Conservation (phyloP, 1,140 invertebrate species). For the Pseudomyrmex gracilis region DNA sequence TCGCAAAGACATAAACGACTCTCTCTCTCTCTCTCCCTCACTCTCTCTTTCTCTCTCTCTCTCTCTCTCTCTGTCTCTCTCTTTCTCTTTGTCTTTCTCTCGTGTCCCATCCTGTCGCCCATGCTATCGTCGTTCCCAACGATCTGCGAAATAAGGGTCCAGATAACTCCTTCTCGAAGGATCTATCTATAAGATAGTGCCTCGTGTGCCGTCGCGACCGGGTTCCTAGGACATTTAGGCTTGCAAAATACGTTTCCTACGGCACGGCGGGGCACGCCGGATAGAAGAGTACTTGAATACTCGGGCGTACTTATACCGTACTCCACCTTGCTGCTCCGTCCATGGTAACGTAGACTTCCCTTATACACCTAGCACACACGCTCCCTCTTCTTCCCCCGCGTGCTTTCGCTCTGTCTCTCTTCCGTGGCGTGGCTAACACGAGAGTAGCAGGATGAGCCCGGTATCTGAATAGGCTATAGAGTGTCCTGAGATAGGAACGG, state of each 20-base stretch:
- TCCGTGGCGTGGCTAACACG: slow-evolving; percentile 75
- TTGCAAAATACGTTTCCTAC: slow-evolving; percentile 81
- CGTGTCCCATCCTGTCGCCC: slow-evolving; percentile 42
- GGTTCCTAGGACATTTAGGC: slow-evolving; percentile 77
- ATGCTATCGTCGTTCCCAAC: slow-evolving; percentile 63
- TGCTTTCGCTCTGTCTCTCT: slow-evolving; percentile 29
- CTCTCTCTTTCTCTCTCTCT: too few species aligned
- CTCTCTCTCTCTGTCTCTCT: too few species aligned
- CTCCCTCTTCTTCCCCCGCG: slow-evolving; percentile 5
- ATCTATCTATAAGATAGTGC: slow-evolving; percentile 60
- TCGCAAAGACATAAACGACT: slow-evolving; percentile 38
- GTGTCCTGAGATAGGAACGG: slow-evolving; percentile 84
- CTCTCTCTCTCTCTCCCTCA: neutral
- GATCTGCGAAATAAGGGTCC: slow-evolving; percentile 70
- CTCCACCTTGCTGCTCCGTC: slow-evolving; percentile 71
- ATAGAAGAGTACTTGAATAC: slow-evolving; percentile 77
- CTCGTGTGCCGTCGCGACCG: slow-evolving; percentile 39
- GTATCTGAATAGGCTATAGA: slow-evolving; percentile 85
- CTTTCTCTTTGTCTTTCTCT: too few species aligned
- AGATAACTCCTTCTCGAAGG: slow-evolving; percentile 69
- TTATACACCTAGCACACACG: slow-evolving; percentile 20
- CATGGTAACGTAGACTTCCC: slow-evolving; percentile 77
- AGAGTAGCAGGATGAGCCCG: slow-evolving; percentile 79
- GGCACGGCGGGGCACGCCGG: slow-evolving; percentile 63
- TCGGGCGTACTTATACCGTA: slow-evolving; percentile 75